A percentile compares a stretch with the other conserved stretches of the same genome.
These are phyloP conservation scores for Pseudopleuronectes americanus DNA, from an alignment of 2,797 vertebrate genomes.

Conservation along the genomic window DNA sequence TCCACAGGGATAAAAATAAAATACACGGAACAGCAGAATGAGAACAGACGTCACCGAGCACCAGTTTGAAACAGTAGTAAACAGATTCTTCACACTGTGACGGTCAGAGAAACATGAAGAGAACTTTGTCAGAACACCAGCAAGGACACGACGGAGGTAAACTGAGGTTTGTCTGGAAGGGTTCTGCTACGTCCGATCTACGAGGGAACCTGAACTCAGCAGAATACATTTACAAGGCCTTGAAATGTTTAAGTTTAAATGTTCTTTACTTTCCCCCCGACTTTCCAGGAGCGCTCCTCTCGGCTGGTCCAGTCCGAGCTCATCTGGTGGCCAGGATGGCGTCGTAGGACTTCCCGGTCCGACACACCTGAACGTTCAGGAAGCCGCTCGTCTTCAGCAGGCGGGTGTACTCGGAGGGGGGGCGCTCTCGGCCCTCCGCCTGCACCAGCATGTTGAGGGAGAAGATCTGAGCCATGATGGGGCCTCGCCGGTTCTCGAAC, in stretches of 20 bases:
- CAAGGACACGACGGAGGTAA: not conserved
- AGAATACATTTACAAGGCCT: constrained; percentile 5
- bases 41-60: not conserved
- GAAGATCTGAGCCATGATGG: constrained; percentile 79
- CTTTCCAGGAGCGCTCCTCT: no score
- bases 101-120: not conserved
- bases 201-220: constrained; percentile 20
- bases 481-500: constrained; percentile 79
- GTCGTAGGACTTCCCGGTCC: constrained; percentile 83
- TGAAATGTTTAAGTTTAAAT: not conserved
- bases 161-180: not conserved
- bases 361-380: constrained; percentile 75
- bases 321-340: constrained; percentile 81
- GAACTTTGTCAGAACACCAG: not conserved
- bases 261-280: not conserved
- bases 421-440: constrained; percentile 77
- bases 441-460: constrained; percentile 86
- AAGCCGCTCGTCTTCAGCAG: constrained; percentile 76
- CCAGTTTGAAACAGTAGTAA: not conserved
- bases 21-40: not conserved
- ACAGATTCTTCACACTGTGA: not conserved
- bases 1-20: not conserved
- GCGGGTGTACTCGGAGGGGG: constrained; percentile 73
- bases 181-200: not conserved
- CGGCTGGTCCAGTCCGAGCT: constrained; percentile 15